Evolutionary conservation across 2,888 invertebrate genomes (phyloP).

Genomic region (Holacanthella duospinosa): DNA sequence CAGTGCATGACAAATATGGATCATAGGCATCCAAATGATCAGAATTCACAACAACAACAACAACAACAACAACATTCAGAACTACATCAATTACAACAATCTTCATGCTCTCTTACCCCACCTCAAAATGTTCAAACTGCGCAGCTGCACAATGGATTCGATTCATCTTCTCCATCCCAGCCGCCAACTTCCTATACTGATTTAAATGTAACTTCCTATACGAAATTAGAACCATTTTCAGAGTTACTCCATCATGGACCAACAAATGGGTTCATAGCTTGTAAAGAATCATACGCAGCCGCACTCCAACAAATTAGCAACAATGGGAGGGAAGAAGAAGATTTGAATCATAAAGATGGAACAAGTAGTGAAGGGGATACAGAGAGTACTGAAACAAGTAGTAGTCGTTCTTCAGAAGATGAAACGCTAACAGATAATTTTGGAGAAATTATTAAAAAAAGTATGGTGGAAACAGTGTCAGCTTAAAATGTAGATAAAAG

Average conservation of each 20-base stretch:
- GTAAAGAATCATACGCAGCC: slow-evolving; percentile 27
- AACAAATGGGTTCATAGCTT: slow-evolving; percentile 19
- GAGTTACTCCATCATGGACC: slow-evolving; percentile 48
- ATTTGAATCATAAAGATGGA: slow-evolving; percentile 8
- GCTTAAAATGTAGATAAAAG: slow-evolving; percentile 52
- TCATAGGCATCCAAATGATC: not conserved
- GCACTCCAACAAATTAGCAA: slow-evolving; percentile 29
- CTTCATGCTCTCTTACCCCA: not conserved
- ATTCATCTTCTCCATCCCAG: slow-evolving; percentile 1
- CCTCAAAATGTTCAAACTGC: no score
- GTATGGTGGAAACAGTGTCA: slow-evolving; percentile 80
- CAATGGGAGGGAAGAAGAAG: slow-evolving; percentile 23
- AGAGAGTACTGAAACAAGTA: slow-evolving; percentile 8
- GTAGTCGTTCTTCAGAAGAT: slow-evolving; percentile 8
- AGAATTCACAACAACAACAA: not conserved
- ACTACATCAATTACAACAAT: no score
- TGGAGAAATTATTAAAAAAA: slow-evolving; percentile 83
- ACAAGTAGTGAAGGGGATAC: slow-evolving; percentile 7
- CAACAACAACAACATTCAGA: not conserved
- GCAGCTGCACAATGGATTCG: slow-evolving; percentile 14
- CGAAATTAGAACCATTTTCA: slow-evolving; percentile 60
- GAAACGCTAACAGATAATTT: slow-evolving; percentile 55
- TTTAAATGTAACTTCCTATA: slow-evolving; percentile 53
- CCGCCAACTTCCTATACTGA: slow-evolving; percentile 51
- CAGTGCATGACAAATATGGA: not conserved